Base-by-base conservation (phyloP, 1,140 invertebrate genomes). In the Zaprionus vittiger region DNA sequence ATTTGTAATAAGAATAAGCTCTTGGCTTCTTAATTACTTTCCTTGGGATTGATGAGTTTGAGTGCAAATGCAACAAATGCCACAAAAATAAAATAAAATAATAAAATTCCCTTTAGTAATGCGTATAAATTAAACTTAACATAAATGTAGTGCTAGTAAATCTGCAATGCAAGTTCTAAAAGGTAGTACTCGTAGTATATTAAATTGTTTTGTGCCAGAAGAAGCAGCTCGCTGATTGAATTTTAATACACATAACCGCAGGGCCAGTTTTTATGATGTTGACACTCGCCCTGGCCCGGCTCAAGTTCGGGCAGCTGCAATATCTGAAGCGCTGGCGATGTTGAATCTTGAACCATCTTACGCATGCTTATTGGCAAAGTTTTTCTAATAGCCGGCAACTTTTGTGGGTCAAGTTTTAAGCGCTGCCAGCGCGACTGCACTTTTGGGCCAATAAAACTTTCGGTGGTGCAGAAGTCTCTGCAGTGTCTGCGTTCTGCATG, bases 361-460 rank as follows among this genome's bases (percentile, higher is more conserved):
- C 55, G 70, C 78, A 57, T 77, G 66, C 83, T 83, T 83, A 83
- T 83, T 83, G 81, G 49, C 24, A 83, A 83, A 83, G 73, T 83
- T 83, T 62, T 66, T 69, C 67, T 77, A 82, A 82, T 69, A 66
- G 68, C 52, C 57, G 49, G 75, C 61, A 73, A 68, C 64, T 83
- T 71, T 59, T 64, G 71, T 79, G 63, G 76, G 76, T 81, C 79
- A 81, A 79, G 67, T 75, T 71, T 75, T 79, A 66, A 74, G 78
- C 67, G 28, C 52, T 77, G 75, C 55, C 65, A 78, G 57, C 61
- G 52, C 61, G 37, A 62, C 66, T 70, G 70, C 68, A 82, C 77
- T 74, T 80, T 80, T 79, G 67, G 80, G 84, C 74, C 81, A 87
- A 87, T 89, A 87, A 89, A 87, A 87, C 73, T 87, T 89, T 89